phyloP scores from a whole-genome alignment of 2,113 vertebrate genomes.

The Eulacestoma nigropectus region DNA sequence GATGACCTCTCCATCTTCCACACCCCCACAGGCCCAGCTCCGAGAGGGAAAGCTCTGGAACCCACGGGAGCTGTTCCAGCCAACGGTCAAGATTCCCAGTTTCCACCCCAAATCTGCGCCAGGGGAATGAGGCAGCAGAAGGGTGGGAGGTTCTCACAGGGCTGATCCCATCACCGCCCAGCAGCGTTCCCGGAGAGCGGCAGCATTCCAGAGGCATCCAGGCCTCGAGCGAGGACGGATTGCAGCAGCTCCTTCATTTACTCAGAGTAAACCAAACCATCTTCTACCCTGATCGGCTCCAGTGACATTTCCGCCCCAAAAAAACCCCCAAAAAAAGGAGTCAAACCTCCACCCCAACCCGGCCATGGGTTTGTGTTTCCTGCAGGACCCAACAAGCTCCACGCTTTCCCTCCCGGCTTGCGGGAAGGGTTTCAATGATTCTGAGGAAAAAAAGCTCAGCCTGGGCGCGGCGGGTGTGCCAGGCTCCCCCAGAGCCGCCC shows the following conservation, averaged over 20 bases:
- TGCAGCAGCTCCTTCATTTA: neutral
- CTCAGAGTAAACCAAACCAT: neutral
- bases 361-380: neutral
- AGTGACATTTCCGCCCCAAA: neutral
- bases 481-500: neutral
- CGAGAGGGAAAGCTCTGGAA: neutral
- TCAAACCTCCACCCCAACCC: neutral
- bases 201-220: neutral
- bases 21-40: neutral
- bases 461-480: neutral
- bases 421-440: accelerated
- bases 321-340: neutral
- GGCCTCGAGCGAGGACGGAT: neutral
- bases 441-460: neutral
- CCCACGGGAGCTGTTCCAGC: neutral
- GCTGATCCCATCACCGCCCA: neutral
- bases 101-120: neutral
- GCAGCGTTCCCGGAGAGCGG: neutral
- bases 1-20: neutral
- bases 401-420: neutral
- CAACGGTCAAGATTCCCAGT: neutral
- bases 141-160: accelerated
- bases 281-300: accelerated
- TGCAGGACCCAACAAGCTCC: neutral
- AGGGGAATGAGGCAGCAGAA: neutral